Evolutionary conservation across 2,888 invertebrate species (phyloP), one percentile per base, ranked within the genome.

Genomic region (Chaetoderma sp.): DNA sequence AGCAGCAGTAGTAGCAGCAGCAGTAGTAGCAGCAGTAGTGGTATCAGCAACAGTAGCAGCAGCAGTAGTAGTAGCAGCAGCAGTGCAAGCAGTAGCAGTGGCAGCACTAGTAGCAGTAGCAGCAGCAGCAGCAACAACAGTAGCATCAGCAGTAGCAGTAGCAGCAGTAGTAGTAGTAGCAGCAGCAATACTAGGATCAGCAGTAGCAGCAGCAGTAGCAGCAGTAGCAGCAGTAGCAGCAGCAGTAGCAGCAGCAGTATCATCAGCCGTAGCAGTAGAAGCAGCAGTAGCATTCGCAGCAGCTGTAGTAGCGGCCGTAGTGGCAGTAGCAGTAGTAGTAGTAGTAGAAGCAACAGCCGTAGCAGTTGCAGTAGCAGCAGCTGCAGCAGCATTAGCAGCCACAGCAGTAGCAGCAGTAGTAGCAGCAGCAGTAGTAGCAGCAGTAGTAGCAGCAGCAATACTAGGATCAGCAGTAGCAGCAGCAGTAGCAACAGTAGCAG

Each of bases 401-500:
- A n/a, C n/a, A n/a, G n/a, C n/a, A n/a, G n/a, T n/a, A n/a, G n/a
- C 30, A 54, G 30, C 30, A 54, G 30, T 28, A 54, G 54, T 54
- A 54, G 30, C 30, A 54, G 30, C 54, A 54, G 30, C 30, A 54
- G 54, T 21, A 39, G n/a, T n/a, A 39, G n/a, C 39, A 39, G n/a
- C 39, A 49, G 21, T 49, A 49, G 21, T 21, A 49, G n/a, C 39
- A 39, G n/a, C 39, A 39, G 39, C n/a, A 39, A 39, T n/a, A n/a
- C n/a, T n/a, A n/a, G n/a, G n/a, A n/a, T n/a, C n/a, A n/a, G n/a
- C n/a, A n/a, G n/a, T n/a, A 39, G 39, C n/a, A 39, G n/a, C 39
- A 39, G n/a, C 39, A 39, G n/a, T n/a, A 39, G 49, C 49, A 49
- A 21, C 49, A 49, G 21, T 21, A 49, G 21, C 49, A 49, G 49